phyloP scores from a whole-genome alignment of 2,113 vertebrate genomes.

The Ia io region DNA sequence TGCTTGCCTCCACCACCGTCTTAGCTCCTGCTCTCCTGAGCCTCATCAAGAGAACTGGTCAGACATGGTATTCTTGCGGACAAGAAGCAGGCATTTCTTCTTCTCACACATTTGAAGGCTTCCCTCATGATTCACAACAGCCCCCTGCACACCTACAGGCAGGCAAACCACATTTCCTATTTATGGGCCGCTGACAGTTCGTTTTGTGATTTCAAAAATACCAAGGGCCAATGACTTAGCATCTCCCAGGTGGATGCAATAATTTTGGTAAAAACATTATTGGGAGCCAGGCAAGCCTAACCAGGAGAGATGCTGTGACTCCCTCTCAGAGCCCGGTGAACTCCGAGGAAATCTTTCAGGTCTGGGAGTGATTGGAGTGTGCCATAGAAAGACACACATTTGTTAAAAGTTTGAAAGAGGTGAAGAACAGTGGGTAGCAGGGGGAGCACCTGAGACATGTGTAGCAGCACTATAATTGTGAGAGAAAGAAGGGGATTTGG shows the following conservation, averaged over 20 bases:
- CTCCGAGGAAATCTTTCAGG: background rate
- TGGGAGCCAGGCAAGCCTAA: background rate
- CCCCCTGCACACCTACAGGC: background rate
- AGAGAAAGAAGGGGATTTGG: background rate
- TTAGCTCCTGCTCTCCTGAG: background rate
- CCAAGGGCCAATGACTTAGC: background rate
- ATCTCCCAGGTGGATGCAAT: background rate
- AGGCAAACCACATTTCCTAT: background rate
- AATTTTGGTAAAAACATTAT: background rate
- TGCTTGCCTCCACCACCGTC: background rate
- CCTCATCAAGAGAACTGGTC: background rate
- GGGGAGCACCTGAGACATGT: background rate
- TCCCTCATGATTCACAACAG: background rate
- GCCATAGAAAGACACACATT: background rate
- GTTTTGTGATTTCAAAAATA: background rate
- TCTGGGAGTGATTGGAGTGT: background rate
- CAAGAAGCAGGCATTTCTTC: background rate
- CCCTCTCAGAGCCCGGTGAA: background rate
- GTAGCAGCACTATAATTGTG: background rate
- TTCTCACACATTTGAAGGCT: background rate
- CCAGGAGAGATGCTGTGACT: background rate
- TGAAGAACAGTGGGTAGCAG: background rate
- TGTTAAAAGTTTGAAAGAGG: background rate
- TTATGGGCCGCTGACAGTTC: background rate
- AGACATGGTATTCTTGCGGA: background rate